phyloP scores from a whole-genome alignment of 2,113 vertebrate species.

The Scatophagus argus region DNA sequence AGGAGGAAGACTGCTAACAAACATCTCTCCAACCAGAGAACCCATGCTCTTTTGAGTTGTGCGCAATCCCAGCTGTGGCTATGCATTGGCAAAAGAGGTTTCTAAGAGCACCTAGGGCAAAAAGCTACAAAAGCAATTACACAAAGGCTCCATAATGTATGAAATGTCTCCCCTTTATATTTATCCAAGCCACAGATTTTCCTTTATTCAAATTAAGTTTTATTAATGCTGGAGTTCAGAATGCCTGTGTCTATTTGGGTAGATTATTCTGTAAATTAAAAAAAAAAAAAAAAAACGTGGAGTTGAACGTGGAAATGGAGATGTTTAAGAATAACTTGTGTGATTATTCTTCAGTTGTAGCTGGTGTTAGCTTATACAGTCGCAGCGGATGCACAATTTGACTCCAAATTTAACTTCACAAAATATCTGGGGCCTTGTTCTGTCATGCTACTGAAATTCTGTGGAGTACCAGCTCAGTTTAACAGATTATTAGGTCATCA shows the following conservation, averaged over 20 bases:
- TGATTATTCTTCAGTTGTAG: background rate
- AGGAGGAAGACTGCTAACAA: background rate
- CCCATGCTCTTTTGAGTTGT: background rate
- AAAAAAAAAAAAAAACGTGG: background rate
- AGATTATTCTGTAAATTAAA: background rate
- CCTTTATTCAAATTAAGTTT: background rate
- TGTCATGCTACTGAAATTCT: constrained; percentile 17
- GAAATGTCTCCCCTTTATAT: background rate
- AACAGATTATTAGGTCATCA: constrained; percentile 49
- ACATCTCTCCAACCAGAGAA: background rate
- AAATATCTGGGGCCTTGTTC: background rate
- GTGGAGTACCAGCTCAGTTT: constrained; percentile 32
- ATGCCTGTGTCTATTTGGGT: background rate
- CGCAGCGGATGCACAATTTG: background rate
- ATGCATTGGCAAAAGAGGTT: background rate
- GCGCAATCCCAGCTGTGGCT: background rate
- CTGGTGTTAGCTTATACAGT: background rate
- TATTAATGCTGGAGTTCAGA: background rate
- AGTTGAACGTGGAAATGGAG: background rate
- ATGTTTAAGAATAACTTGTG: constrained; percentile 12
- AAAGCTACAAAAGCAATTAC: background rate
- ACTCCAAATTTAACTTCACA: background rate
- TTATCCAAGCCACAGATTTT: background rate
- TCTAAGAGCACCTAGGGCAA: background rate
- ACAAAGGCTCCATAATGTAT: background rate